phyloP scores from a whole-genome alignment of 1,140 invertebrate species.

The Venturia canescens region DNA sequence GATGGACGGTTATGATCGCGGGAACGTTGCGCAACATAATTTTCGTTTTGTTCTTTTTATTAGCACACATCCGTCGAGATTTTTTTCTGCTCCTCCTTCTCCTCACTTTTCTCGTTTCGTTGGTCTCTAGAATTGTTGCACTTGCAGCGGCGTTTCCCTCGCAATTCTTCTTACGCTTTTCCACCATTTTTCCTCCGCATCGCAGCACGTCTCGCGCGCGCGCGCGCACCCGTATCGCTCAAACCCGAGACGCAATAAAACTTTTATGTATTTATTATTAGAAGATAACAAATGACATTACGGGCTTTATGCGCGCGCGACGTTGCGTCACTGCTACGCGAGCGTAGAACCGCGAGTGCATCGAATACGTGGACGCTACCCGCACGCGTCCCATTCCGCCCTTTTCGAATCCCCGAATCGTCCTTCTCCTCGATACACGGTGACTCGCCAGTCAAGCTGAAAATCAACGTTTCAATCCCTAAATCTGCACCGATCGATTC shows the following conservation, averaged over 20 bases:
- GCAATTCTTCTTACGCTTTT: slow-evolving; percentile 47
- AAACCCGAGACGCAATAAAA: slow-evolving; percentile 64
- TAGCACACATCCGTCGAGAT: slow-evolving; percentile 53
- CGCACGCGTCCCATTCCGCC: not conserved
- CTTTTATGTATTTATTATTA: slow-evolving; percentile 70
- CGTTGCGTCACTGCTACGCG: slow-evolving; percentile 52
- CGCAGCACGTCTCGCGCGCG: not conserved
- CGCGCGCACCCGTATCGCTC: slow-evolving; percentile 36
- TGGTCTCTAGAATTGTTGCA: slow-evolving; percentile 52
- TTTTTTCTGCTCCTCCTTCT: slow-evolving; percentile 34
- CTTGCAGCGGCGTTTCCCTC: slow-evolving; percentile 50
- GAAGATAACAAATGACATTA: slow-evolving; percentile 66
- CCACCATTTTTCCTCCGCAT: slow-evolving; percentile 32
- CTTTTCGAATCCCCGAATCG: slow-evolving; percentile 20
- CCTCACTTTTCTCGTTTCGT: not conserved
- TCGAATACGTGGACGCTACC: slow-evolving; percentile 10
- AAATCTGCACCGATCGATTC: not conserved
- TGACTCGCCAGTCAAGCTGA: not conserved
- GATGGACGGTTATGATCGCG: slow-evolving; percentile 42
- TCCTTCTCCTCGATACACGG: slow-evolving; percentile 18
- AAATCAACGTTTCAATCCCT: too few species aligned
- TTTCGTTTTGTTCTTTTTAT: slow-evolving; percentile 72
- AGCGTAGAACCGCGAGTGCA: slow-evolving; percentile 45
- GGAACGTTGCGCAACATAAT: slow-evolving; percentile 72
- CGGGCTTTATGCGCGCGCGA: slow-evolving; percentile 53